Evolutionary conservation across 2,797 vertebrate species (phyloP), one percentile per base, ranked within the genome.

Genomic region (Onychomys torridus): DNA sequence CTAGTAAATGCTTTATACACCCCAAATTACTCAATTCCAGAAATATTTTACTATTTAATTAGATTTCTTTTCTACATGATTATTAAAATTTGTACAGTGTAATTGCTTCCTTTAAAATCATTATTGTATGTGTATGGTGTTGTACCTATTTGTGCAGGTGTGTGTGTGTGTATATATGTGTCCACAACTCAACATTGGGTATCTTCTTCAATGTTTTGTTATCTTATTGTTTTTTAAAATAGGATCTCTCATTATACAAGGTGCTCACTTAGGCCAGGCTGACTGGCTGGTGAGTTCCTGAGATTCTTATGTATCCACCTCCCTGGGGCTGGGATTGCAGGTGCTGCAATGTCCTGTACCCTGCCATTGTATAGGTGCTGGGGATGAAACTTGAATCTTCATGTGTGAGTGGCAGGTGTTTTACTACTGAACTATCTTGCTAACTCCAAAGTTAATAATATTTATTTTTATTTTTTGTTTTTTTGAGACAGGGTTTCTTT

Each of bases 81-180:
- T 57, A 90, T 59, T 92, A 10, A 89, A 32, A 89, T 52, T 84
- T 87, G 83, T 25, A 86, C 12, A 79, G 57, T n/a, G 55, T 79
- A 82, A 75, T 95, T 83, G 17, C 32, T 97, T 95, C 57, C 49
- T 96, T 96, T 96, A 89, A 92, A 93, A 78, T 78, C 52, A 85
- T 14, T 93, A 94, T 67, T 94, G 86, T 84, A 81, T 73, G 16
- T 71, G 84, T 55, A 27, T 73, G n/a, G n/a, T 55, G 49, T 37
- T 88, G 32, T 67, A 85, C 25, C 9, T 73, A 29, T 73, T 40
- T n/a, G 25, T 57, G 29, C 25, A 57, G 25, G 16, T 61, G 21
- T 59, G 52, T 57, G 2, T 37, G 1, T 57, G 1, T 8, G 11
- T 52, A 2, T 78, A 21, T 73, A 13, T 43, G 23, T 76, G 40